A percentile compares a stretch with the other conserved stretches of the same genome.
Evolutionary conservation across 1,140 invertebrate genomes (phyloP).

Genomic region (Cheumatopsyche charites): DNA sequence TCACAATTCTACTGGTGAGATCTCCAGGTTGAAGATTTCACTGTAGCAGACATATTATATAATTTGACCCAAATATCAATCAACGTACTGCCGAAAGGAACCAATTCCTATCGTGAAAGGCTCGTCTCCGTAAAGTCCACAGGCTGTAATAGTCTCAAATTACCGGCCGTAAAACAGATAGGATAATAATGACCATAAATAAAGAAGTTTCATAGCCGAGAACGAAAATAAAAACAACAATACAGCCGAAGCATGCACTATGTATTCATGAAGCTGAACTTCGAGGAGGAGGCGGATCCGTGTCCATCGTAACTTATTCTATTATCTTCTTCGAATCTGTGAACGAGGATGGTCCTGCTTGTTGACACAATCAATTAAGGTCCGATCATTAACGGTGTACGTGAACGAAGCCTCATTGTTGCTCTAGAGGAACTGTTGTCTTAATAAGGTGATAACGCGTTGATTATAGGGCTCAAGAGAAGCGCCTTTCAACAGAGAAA

Average conservation of each 20-base stretch:
- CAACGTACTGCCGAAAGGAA: not conserved
- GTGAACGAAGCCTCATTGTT: not conserved
- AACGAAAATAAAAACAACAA: slow-evolving; percentile 9
- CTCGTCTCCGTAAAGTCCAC: not conserved
- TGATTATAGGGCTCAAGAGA: too few species aligned
- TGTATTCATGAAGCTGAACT: not conserved
- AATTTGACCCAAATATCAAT: too few species aligned
- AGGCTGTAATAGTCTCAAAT: slow-evolving; percentile 43
- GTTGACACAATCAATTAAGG: slow-evolving; percentile 25
- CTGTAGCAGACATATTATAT: not conserved
- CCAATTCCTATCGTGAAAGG: not conserved
- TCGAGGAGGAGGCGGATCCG: not conserved
- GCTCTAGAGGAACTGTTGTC: not conserved
- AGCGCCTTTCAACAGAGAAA: too few species aligned
- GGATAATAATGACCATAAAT: slow-evolving; percentile 42
- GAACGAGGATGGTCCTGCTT: not conserved
- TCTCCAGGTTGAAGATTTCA: too few species aligned
- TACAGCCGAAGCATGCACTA: not conserved
- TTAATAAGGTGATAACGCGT: not conserved
- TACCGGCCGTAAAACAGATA: slow-evolving; percentile 46
- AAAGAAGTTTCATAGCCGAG: slow-evolving; percentile 19
- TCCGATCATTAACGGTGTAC: slow-evolving; percentile 5
- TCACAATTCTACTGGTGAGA: too few species aligned
- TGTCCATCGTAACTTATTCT: not conserved
- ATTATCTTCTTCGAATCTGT: not conserved